These are phyloP conservation scores for Propsilocerus akamusi DNA, from an alignment of 1,140 invertebrate species.

Conservation along the genomic window DNA sequence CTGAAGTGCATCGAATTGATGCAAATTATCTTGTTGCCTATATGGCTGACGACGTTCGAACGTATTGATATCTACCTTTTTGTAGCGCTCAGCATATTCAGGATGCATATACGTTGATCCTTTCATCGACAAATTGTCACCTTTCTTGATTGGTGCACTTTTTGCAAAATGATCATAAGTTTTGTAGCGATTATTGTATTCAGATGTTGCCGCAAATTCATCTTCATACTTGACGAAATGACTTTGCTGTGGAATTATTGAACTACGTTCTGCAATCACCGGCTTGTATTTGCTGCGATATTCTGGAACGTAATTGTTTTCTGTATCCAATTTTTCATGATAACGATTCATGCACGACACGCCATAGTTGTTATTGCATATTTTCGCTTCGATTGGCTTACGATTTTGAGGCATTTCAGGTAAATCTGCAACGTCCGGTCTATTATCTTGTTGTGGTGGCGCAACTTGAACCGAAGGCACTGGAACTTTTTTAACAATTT, in stretches of 20 bases:
- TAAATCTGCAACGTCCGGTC: no score
- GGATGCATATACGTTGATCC: neutral
- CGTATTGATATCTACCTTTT: neutral
- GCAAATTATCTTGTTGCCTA: neutral
- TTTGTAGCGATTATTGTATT: conserved; percentile 1
- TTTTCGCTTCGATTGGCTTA: neutral
- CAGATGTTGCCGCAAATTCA: neutral
- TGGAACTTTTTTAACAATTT: neutral
- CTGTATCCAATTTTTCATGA: neutral
- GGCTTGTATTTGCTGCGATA: neutral
- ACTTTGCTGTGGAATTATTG: neutral
- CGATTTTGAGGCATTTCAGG: no score
- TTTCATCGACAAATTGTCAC: neutral
- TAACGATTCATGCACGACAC: neutral
- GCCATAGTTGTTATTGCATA: neutral
- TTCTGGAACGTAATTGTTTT: neutral
- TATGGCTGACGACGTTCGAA: neutral
- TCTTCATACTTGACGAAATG: neutral
- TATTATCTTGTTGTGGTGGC: no score
- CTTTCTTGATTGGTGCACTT: neutral
- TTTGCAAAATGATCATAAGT: conserved; percentile 1
- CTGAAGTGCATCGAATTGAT: no score
- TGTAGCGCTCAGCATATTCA: neutral
- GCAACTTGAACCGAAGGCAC: no score
- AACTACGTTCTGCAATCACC: neutral